Evolutionary conservation across 2,888 invertebrate genomes (phyloP), one percentile per base, ranked within the genome.

Genomic region (Agrochola lychnidis): DNA sequence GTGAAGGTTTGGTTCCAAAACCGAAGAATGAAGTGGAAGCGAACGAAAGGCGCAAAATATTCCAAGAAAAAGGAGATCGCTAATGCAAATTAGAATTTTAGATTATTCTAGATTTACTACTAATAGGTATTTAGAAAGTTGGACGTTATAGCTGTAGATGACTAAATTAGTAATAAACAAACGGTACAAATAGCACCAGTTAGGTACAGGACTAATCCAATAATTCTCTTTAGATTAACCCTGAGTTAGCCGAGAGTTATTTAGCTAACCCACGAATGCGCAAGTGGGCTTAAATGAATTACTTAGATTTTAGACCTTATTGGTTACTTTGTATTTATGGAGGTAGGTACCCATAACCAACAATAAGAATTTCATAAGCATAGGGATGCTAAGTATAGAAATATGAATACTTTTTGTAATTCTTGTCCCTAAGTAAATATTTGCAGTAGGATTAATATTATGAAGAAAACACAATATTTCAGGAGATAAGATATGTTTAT

Each of bases 1-100:
- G 98, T 98, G 2, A 98, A 98, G 94, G 98, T 98, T 48, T 98
- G 98, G 99, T 99, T 99, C 92, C 99, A 99, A 95, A 99, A 99
- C 91, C 96, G 98, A 89, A 97, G 99, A 85, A 99, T 99, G 99
- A 99, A 99, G 90, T 98, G 98, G 98, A 99, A 99, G 92, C 96
- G 99, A 76, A 98, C 98, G 6, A 98, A 98, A 93, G 97, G 97
- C 22, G 97, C 97, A 45, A 96, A 94, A 87, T 91, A 94, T 66
- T 84, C 83, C 0, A 96, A 95, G 91, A 95, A 94, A 85, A 94
- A 93, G 80, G 92, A 93, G 1, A 10, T 25, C 14, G 1, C 1
- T 22, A 36, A n/a, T 62, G 22, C 64, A 16, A 69, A 83, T 53
- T 79, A 83, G 67, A 57, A 36, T 19, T 19, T 51, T 5, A 45